Evolutionary conservation across 2,113 vertebrate genomes (phyloP).

Genomic region (Trinectes maculatus): DNA sequence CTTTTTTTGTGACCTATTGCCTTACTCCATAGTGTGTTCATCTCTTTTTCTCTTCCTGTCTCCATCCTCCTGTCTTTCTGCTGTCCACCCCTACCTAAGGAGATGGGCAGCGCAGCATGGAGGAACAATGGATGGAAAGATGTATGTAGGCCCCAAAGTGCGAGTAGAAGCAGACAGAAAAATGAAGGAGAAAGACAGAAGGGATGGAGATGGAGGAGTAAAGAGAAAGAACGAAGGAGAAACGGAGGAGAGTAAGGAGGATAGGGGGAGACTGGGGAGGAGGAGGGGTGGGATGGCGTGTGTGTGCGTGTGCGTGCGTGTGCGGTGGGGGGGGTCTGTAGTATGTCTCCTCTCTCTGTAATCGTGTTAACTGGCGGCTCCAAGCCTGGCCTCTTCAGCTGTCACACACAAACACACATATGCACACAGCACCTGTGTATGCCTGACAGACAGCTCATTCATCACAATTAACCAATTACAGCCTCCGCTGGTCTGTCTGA

Average conservation of each 20-base stretch:
- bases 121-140: constrained; percentile 27
- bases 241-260: constrained; percentile 15
- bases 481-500: constrained; percentile 77
- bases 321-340: constrained; percentile 61
- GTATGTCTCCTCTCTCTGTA: constrained; percentile 78
- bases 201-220: constrained; percentile 45
- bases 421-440: constrained; percentile 82
- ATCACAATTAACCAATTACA: constrained; percentile 90
- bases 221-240: constrained; percentile 10
- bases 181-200: constrained; percentile 40
- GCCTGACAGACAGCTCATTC: constrained; percentile 84
- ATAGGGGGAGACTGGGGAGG: constrained; percentile 33
- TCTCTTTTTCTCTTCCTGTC: constrained; percentile 22
- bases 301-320: constrained; percentile 14
- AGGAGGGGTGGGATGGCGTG: background rate
- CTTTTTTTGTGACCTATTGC: no score
- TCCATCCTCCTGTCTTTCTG: background rate
- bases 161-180: constrained; percentile 26
- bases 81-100: constrained; percentile 1
- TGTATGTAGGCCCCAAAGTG: constrained; percentile 7
- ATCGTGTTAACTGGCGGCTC: constrained; percentile 86
- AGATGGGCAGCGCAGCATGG: constrained; percentile 9
- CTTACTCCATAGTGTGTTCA: no score
- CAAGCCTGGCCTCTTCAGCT: constrained; percentile 81
- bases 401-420: constrained; percentile 69